Percentiles rank a stretch among this genome's conserved stretches.
phyloP scores from a whole-genome alignment of 1,140 invertebrate genomes.

The Drosophila equinoxialis region DNA sequence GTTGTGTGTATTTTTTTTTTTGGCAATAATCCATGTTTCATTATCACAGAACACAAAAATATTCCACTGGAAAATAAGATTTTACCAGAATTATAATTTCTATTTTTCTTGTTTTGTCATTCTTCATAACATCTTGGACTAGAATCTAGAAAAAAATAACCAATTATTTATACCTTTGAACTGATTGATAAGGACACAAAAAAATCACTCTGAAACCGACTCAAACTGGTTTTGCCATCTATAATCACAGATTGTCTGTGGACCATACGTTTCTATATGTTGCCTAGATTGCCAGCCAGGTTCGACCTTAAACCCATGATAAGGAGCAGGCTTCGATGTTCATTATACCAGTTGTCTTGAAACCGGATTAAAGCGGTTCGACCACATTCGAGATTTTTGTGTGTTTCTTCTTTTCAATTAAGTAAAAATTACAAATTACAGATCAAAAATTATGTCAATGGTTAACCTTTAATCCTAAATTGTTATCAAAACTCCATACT shows the following conservation, averaged over 20 bases:
- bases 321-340: slow-evolving; percentile 44
- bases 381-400: neutral
- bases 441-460: slow-evolving; percentile 7
- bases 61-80: slow-evolving; percentile 60
- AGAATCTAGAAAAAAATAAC: slow-evolving; percentile 44
- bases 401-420: slow-evolving; percentile 51
- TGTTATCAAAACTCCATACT: slow-evolving; percentile 9
- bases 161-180: slow-evolving; percentile 65
- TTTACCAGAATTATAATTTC: slow-evolving; percentile 26
- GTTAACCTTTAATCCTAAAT: slow-evolving; percentile 31
- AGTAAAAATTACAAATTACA: slow-evolving; percentile 47
- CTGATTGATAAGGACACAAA: slow-evolving; percentile 54
- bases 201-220: slow-evolving; percentile 61
- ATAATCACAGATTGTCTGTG: slow-evolving; percentile 41
- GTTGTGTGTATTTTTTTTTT: neutral
- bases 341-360: slow-evolving; percentile 52
- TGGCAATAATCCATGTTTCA: neutral
- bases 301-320: slow-evolving; percentile 72
- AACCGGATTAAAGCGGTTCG: slow-evolving; percentile 46
- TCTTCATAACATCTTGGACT: slow-evolving; percentile 39
- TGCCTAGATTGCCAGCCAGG: slow-evolving; percentile 55
- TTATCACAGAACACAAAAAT: slow-evolving; percentile 31
- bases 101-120: slow-evolving; percentile 49
- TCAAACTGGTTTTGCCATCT: slow-evolving; percentile 51
- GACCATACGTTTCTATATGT: slow-evolving; percentile 66